Percentiles rank a stretch among this genome's conserved stretches.
These are phyloP conservation scores for Gorsachius magnificus DNA, from an alignment of 2,797 vertebrate genomes.

Conservation along the genomic window DNA sequence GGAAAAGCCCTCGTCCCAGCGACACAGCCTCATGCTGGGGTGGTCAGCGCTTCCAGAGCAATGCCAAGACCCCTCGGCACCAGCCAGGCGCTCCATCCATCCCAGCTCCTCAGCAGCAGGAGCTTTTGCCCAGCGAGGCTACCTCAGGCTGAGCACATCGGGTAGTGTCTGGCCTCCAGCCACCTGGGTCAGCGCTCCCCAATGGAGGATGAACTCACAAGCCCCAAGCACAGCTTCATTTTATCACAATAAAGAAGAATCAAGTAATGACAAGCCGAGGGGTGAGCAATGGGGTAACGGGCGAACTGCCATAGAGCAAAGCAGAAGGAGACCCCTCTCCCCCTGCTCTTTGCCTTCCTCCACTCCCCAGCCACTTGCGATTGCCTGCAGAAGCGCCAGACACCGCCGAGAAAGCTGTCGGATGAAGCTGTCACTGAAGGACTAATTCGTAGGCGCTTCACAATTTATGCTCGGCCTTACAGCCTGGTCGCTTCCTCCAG, in stretches of 20 bases:
- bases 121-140: neutral
- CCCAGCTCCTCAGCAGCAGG: neutral
- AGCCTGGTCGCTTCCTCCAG: neutral
- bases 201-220: neutral
- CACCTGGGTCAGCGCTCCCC: accelerated
- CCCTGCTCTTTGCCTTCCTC: neutral
- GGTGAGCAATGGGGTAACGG: neutral
- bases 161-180: neutral
- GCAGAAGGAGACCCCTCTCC: neutral
- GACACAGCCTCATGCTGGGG: neutral
- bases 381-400: neutral
- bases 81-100: neutral
- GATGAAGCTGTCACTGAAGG: neutral
- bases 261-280: neutral
- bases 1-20: neutral
- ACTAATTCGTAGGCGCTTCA: neutral
- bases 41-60: neutral
- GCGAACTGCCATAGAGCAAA: neutral
- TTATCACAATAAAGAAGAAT: slow-evolving; percentile 34
- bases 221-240: neutral
- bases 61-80: neutral
- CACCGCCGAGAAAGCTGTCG: neutral
- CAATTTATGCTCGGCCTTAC: neutral
- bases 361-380: accelerated
- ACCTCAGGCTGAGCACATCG: accelerated